Evolutionary conservation across 2,113 vertebrate genomes (phyloP).

Genomic region (Lepus americanus): DNA sequence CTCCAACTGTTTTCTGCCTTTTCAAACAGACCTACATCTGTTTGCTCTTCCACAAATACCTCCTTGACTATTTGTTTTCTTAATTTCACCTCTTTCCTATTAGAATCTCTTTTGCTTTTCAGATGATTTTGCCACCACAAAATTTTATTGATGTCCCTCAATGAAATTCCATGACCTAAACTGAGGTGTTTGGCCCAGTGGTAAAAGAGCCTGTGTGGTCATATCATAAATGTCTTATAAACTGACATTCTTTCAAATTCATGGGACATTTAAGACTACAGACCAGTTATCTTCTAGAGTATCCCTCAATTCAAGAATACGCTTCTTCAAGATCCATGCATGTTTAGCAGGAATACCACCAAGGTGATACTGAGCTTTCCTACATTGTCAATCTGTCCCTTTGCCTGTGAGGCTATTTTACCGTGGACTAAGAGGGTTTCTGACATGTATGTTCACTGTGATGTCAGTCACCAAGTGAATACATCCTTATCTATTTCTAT

Average conservation of each 20-base stretch:
- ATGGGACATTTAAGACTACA: not conserved
- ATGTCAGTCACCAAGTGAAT: not conserved
- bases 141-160: conserved; percentile 46
- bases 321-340: not conserved
- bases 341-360: not conserved
- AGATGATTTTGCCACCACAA: conserved; percentile 76
- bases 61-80: conserved; percentile 79
- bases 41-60: conserved; percentile 75
- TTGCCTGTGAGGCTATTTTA: not conserved
- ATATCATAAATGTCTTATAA: too few species aligned
- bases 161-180: conserved; percentile 78
- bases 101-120: conserved; percentile 79
- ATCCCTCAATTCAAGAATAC: not conserved
- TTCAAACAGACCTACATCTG: conserved; percentile 70
- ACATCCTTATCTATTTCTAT: not conserved
- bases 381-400: not conserved
- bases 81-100: conserved; percentile 82
- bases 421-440: not conserved
- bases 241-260: too few species aligned
- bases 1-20: conserved; percentile 67
- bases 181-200: not conserved
- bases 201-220: too few species aligned
- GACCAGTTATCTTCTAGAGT: not conserved
- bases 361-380: not conserved
- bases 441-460: not conserved